These are phyloP conservation scores for Catharus minimus DNA, from an alignment of 2,113 vertebrate genomes.

Conservation along the genomic window DNA sequence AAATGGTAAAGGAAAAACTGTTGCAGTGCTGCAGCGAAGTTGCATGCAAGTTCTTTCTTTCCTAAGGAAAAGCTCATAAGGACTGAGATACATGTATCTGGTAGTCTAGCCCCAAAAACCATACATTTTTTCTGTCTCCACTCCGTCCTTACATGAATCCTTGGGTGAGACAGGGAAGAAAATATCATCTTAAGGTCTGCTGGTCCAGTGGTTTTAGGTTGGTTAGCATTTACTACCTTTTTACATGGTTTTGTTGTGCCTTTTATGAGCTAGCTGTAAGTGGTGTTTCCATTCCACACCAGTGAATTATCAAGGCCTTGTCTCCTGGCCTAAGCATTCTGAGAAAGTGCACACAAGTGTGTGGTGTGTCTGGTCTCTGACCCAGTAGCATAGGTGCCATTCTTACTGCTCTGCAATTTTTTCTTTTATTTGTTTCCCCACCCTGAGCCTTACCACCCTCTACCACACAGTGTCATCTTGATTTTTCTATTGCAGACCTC, in stretches of 20 bases:
- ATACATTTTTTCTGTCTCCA: neutral
- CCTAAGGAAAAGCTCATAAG: neutral
- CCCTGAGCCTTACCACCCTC: accelerated
- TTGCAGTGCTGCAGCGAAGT: neutral
- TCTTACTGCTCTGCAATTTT: neutral
- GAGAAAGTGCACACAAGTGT: neutral
- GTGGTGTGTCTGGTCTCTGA: neutral
- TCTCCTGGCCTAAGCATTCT: neutral
- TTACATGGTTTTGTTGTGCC: neutral
- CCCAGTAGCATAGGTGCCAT: neutral
- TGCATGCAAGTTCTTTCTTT: neutral
- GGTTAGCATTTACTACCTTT: neutral
- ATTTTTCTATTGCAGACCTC: neutral
- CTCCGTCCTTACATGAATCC: neutral
- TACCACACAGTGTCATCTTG: neutral
- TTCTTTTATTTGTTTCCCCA: neutral
- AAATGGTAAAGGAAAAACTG: neutral
- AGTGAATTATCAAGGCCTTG: neutral
- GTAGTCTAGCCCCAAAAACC: neutral
- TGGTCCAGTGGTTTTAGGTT: neutral
- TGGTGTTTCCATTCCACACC: neutral
- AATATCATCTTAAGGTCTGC: neutral
- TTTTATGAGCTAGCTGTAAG: neutral
- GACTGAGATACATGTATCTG: neutral
- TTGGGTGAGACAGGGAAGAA: neutral